These are phyloP conservation scores for Cladorhizidae sp. DNA, from an alignment of 37 sponge, comb jelly and placozoan genomes.

Conservation along the genomic window DNA sequence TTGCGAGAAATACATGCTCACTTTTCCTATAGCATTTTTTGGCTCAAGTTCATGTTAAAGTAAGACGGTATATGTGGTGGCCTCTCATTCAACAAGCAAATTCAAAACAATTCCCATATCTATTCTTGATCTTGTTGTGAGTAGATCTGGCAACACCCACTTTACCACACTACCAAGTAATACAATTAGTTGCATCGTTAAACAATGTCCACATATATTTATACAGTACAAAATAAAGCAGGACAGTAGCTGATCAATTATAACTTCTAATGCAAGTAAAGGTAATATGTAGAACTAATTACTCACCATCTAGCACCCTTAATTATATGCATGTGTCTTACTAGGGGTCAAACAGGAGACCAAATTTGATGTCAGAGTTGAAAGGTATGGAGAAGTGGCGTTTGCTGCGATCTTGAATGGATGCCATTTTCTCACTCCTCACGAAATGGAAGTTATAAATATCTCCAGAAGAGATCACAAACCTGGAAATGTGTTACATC, in stretches of 20 bases:
- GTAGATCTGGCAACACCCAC: too few species aligned
- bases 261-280: not conserved
- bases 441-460: conserved; percentile 44
- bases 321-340: not conserved
- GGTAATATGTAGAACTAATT: not conserved
- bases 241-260: not conserved
- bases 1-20: too few species aligned
- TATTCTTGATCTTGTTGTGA: too few species aligned
- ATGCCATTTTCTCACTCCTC: conserved; percentile 31
- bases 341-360: conserved; percentile 33
- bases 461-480: conserved; percentile 43
- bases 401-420: conserved; percentile 14
- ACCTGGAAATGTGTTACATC: not conserved
- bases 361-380: conserved; percentile 49
- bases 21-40: too few species aligned
- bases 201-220: too few species aligned
- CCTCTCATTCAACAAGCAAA: too few species aligned
- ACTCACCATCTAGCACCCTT: not conserved
- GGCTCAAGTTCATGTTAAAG: too few species aligned
- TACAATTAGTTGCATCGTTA: too few species aligned
- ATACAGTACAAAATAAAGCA: too few species aligned
- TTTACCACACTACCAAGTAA: too few species aligned
- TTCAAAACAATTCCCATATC: too few species aligned
- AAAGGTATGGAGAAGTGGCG: conserved; percentile 24
- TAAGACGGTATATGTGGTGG: too few species aligned